A percentile compares a stretch with the other conserved stretches of the same genome.
Evolutionary conservation across 2,113 vertebrate genomes (phyloP).

Genomic region (Chinchilla lanigera): DNA sequence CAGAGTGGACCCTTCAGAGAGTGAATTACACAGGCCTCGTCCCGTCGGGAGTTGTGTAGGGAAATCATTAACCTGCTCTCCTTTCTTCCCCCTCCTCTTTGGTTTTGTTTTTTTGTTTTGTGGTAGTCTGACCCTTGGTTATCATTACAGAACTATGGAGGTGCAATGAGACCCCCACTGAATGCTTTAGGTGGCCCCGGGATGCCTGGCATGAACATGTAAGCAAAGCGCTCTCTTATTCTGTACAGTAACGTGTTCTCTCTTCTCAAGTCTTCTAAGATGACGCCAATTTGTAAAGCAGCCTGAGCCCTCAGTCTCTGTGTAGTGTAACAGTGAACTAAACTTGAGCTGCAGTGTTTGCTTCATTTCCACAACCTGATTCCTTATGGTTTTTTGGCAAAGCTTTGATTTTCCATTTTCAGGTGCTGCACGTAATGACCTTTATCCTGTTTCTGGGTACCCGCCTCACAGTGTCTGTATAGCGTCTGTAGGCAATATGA

Average conservation of each 20-base stretch:
- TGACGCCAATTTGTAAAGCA: constrained; percentile 26
- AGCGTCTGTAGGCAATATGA: not conserved
- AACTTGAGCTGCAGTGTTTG: not conserved
- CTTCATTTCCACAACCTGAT: constrained; percentile 39
- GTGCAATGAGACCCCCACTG: constrained; percentile 98
- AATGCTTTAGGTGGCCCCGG: constrained; percentile 97
- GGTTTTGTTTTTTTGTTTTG: constrained; percentile 92
- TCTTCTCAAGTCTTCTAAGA: constrained; percentile 47
- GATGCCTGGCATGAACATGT: constrained; percentile 99
- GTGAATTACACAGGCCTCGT: constrained; percentile 85
- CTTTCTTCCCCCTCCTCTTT: constrained; percentile 91
- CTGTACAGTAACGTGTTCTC: constrained; percentile 42
- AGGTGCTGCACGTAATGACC: not conserved
- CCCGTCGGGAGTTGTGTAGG: constrained; percentile 81
- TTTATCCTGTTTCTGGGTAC: not conserved
- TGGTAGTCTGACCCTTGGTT: constrained; percentile 93
- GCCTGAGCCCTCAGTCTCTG: not conserved
- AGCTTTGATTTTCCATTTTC: constrained; percentile 35
- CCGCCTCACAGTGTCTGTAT: not conserved
- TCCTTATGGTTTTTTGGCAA: constrained; percentile 3
- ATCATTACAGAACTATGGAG: constrained; percentile 96
- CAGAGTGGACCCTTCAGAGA: constrained; percentile 84
- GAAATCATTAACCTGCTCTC: constrained; percentile 91
- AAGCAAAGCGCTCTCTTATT: constrained; percentile 82
- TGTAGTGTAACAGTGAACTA: not conserved